Evolutionary conservation across 1,140 invertebrate species (phyloP), one percentile per base, ranked within the genome.

Genomic region (Hyles euphorbiae): DNA sequence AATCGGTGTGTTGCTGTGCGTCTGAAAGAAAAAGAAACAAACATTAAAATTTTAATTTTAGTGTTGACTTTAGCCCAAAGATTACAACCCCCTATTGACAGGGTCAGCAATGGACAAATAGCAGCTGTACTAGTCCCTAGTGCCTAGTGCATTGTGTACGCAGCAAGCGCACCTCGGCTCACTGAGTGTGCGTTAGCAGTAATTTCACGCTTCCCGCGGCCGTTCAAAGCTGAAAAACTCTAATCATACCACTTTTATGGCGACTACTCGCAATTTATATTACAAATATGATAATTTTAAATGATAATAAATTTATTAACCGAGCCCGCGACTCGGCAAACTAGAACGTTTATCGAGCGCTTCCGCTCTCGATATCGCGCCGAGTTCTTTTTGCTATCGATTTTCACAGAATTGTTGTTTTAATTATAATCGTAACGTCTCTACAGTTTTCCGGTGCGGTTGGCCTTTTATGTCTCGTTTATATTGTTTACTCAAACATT

Each of bases 251-350:
- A 65, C 66, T 75, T 73, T 74, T 75, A 78, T 75, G 72, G 63
- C 67, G 54, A 65, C 59, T 57, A 68, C 63, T 74, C 61, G 63
- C 70, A 74, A 71, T 76, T 79, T 68, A 76, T 77, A 72, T 63
- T 68, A 76, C 72, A 74, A 79, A 80, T 78, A 78, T 78, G 74
- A 80, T 83, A 83, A 84, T 81, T 72, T 65, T 59, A 65, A 74
- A 74, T 74, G 65, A 68, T 78, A 75, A 82, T 79, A 76, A 80
- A 78, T 78, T 72, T 72, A 73, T 74, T 67, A 72, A 56, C 56
- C 52, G 50, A 3, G 6, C 22, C 47, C 51, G 48, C 56, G 67
- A 64, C 66, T 63, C 63, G 52, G 63, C 69, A 68, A 76, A 76
- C 60, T 71, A 57, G 71, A 78, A 56, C 72, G 67, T 81, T 85